These are phyloP conservation scores for Heliconius ethilla DNA, from an alignment of 2,888 invertebrate genomes.

Conservation along the genomic window DNA sequence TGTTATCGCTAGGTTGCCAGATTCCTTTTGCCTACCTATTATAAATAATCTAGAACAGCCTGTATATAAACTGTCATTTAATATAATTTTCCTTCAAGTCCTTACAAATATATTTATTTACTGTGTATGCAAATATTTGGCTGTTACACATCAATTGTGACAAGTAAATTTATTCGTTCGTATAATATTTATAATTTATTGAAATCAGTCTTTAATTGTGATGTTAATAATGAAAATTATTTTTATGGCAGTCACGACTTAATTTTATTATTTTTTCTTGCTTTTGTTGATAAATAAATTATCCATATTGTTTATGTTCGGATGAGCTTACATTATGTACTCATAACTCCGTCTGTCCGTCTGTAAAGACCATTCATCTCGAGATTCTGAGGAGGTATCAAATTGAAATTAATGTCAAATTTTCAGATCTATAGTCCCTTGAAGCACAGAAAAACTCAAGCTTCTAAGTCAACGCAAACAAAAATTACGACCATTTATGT, in stretches of 20 bases:
- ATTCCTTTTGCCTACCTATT: too few relatives aligned
- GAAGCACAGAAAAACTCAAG: too few relatives aligned
- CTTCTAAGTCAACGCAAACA: too few relatives aligned
- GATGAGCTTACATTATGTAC: too few relatives aligned
- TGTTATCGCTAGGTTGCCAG: too few relatives aligned
- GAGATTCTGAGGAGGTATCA: too few relatives aligned
- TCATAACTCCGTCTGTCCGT: too few relatives aligned
- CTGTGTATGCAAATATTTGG: constrained; percentile 28
- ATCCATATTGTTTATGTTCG: too few relatives aligned
- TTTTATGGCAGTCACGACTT: background rate
- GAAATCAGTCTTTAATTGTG: background rate
- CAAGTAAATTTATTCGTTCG: constrained; percentile 3
- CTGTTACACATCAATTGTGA: constrained; percentile 1
- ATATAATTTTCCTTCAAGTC: constrained; percentile 30
- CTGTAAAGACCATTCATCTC: too few relatives aligned
- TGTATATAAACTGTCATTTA: constrained; percentile 24
- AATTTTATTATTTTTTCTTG: background rate
- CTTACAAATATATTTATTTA: constrained; percentile 31
- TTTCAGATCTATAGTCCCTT: too few relatives aligned
- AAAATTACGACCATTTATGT: too few relatives aligned
- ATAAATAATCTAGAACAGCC: background rate
- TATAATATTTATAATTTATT: constrained; percentile 5
- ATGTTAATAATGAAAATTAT: background rate
- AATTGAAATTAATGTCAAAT: too few relatives aligned
- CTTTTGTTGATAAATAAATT: background rate